phyloP scores from a whole-genome alignment of 37 sponge, comb jelly and placozoan genomes.

The Petrosia ficiformis region DNA sequence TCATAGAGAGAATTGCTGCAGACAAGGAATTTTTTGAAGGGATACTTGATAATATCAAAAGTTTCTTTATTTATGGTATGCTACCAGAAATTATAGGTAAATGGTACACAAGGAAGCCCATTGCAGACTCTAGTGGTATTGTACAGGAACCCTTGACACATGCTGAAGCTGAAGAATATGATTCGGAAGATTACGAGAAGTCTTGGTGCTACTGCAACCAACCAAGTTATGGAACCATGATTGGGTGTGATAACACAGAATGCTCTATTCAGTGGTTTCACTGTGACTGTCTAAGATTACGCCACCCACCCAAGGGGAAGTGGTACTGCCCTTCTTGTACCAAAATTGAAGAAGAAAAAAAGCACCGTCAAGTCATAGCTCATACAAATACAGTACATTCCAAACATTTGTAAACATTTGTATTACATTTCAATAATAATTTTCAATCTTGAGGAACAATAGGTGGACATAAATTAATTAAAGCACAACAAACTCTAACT shows the following conservation, averaged over 20 bases:
- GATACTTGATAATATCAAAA: slow-evolving; percentile 8
- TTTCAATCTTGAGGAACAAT: slow-evolving; percentile 42
- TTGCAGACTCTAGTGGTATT: slow-evolving; percentile 7
- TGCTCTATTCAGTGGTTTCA: slow-evolving; percentile 34
- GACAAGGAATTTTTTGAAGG: slow-evolving; percentile 28
- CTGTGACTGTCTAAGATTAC: slow-evolving; percentile 19
- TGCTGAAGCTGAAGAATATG: not conserved
- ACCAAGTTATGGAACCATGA: slow-evolving; percentile 32
- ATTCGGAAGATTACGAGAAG: slow-evolving; percentile 10
- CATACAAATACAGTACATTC: not conserved
- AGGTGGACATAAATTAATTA: slow-evolving; percentile 41
- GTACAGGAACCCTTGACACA: slow-evolving; percentile 6
- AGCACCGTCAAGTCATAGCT: no score
- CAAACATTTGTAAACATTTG: not conserved
- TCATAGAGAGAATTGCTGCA: not conserved
- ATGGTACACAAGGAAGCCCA: slow-evolving; percentile 24
- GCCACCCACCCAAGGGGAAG: slow-evolving; percentile 21
- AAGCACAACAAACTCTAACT: slow-evolving; percentile 42
- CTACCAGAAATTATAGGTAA: slow-evolving; percentile 41
- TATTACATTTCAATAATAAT: no score
- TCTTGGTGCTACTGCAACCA: slow-evolving; percentile 28
- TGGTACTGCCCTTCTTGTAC: slow-evolving; percentile 33
- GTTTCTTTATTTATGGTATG: slow-evolving; percentile 14
- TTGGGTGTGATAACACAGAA: slow-evolving; percentile 24
- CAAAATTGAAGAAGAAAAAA: not conserved